phyloP scores from a whole-genome alignment of 1,140 invertebrate species.

The Ptiloglossa arizonensis region DNA sequence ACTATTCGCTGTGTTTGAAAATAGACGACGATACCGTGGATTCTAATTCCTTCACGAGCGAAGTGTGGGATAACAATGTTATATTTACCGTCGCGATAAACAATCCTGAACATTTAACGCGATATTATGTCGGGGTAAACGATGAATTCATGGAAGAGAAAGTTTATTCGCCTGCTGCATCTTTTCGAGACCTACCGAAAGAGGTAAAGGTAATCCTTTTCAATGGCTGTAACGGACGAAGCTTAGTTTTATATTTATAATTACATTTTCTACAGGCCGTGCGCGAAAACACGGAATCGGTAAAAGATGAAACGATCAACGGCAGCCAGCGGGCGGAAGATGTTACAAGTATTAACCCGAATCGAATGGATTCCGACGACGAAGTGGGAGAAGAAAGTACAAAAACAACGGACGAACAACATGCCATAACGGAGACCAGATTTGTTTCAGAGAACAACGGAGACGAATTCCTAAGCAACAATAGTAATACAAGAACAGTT shows the following conservation, averaged over 20 bases:
- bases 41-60: constrained; percentile 83
- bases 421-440: constrained; percentile 70
- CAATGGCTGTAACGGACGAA: background rate
- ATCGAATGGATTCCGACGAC: constrained; percentile 74
- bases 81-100: constrained; percentile 86
- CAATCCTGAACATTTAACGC: constrained; percentile 75
- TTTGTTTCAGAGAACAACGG: constrained; percentile 85
- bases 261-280: constrained; percentile 17
- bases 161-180: constrained; percentile 70
- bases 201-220: constrained; percentile 67
- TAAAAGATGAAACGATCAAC: constrained; percentile 65
- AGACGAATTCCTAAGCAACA: constrained; percentile 81
- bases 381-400: constrained; percentile 62
- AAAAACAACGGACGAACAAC: constrained; percentile 53
- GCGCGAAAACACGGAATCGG: constrained; percentile 56
- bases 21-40: constrained; percentile 83
- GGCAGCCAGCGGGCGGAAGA: constrained; percentile 64
- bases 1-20: constrained; percentile 89
- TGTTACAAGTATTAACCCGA: constrained; percentile 70
- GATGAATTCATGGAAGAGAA: constrained; percentile 84
- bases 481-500: constrained; percentile 70
- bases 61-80: constrained; percentile 92
- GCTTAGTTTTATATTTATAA: constrained; percentile 1
- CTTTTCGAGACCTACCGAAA: constrained; percentile 70
- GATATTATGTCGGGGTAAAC: constrained; percentile 85